phyloP scores from a whole-genome alignment of 2,113 vertebrate species.

The Cygnus atratus region DNA sequence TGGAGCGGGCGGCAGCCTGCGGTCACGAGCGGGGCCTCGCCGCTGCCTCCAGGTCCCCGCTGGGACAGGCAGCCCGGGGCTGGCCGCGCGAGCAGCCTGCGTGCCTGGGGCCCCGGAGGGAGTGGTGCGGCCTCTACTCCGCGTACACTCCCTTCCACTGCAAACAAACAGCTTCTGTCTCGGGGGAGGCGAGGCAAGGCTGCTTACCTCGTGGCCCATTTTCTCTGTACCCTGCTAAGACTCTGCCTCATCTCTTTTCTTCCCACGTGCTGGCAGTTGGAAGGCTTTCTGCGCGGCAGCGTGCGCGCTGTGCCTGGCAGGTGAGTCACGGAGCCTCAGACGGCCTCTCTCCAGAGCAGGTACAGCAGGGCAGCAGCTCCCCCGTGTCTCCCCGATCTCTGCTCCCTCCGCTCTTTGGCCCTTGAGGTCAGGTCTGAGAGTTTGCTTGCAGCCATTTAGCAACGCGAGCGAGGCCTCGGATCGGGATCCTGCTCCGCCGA shows the following conservation, averaged over 20 bases:
- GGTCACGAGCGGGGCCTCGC: neutral
- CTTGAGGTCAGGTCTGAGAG: neutral
- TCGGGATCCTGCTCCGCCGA: fast-evolving
- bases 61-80: neutral
- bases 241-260: neutral
- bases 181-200: neutral
- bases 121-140: neutral
- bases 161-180: neutral
- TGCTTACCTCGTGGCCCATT: neutral
- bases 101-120: neutral
- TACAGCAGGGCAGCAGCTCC: neutral
- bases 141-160: fast-evolving
- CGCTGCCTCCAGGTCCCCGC: neutral
- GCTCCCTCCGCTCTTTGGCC: neutral
- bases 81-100: neutral
- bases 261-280: neutral
- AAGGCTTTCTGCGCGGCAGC: fast-evolving
- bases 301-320: neutral
- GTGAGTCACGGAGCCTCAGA: neutral
- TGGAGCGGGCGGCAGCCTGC: neutral
- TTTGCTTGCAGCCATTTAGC: neutral
- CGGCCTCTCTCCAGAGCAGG: neutral
- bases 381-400: neutral
- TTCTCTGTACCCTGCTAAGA: neutral
- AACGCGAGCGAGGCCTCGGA: neutral